A percentile compares a stretch with the other conserved stretches of the same genome.
Conservation (phyloP, 2,888 invertebrate species). For the Scaptomyza caliginosa region DNA sequence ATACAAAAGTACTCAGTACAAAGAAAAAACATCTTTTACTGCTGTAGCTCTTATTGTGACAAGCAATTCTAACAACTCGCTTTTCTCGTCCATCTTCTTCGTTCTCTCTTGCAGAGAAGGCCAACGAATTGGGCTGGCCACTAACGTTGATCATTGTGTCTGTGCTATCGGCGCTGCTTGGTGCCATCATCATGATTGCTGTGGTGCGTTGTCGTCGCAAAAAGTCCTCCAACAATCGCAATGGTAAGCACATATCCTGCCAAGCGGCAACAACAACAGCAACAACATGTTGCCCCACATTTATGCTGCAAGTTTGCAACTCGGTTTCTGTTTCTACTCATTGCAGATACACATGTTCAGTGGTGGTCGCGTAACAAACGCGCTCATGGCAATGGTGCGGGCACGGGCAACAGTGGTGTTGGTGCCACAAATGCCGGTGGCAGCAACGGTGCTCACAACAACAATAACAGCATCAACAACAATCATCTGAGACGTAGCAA, state of each 20-base stretch:
- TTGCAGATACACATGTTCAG: conserved; percentile 83
- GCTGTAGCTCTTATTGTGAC: neutral
- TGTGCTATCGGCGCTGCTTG: conserved; percentile 88
- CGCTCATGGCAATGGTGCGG: conserved; percentile 54
- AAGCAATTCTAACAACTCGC: conserved; percentile 7
- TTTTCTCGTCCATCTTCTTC: conserved; percentile 3
- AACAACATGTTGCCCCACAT: conserved; percentile 6
- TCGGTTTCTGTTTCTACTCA: conserved; percentile 4
- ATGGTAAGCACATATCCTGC: conserved; percentile 80
- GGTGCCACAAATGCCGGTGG: conserved; percentile 39
- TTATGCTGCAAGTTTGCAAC: conserved; percentile 21
- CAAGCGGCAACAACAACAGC: neutral
- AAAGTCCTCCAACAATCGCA: conserved; percentile 83
- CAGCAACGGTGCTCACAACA: conserved; percentile 65
- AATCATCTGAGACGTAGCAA: conserved; percentile 83
- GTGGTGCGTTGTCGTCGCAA: conserved; percentile 87
- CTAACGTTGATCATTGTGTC: conserved; percentile 89
- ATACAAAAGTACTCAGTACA: neutral
- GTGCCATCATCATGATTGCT: conserved; percentile 89
- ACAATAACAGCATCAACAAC: conserved; percentile 67
- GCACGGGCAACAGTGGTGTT: conserved; percentile 36
- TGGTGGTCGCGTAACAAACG: conserved; percentile 84
- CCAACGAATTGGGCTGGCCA: conserved; percentile 89
- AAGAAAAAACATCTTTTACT: neutral
- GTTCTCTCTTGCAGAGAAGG: conserved; percentile 81